Conservation (phyloP, 2,888 invertebrate species). For the Alloscopus bannaensis region DNA sequence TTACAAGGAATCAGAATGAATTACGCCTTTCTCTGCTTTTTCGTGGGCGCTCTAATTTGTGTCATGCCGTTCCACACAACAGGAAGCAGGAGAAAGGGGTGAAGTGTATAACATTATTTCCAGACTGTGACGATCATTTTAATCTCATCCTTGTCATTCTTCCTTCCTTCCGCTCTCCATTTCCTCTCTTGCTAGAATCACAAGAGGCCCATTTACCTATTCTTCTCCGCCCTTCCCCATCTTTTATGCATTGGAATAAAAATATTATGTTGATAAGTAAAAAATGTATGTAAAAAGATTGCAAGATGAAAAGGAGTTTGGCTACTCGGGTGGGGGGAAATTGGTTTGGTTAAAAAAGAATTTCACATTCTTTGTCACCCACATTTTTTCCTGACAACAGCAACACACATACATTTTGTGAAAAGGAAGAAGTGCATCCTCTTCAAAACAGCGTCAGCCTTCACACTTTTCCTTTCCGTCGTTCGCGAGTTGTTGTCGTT, state of each 20-base stretch:
- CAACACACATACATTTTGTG: neutral
- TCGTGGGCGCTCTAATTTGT: too few relatives aligned
- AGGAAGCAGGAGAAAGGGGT: neutral
- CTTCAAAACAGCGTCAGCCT: neutral
- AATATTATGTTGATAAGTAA: too few relatives aligned
- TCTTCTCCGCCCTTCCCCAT: neutral
- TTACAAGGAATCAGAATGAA: too few relatives aligned
- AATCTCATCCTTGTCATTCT: constrained; percentile 42
- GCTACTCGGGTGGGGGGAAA: constrained; percentile 46
- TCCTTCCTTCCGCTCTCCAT: constrained; percentile 49
- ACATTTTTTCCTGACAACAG: neutral
- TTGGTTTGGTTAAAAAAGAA: constrained; percentile 41
- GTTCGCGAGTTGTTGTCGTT: too few relatives aligned
- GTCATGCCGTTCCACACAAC: too few relatives aligned
- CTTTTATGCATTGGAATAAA: neutral
- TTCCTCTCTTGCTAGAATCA: constrained; percentile 25
- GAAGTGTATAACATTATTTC: neutral
- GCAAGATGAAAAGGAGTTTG: neutral
- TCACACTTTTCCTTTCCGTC: constrained; percentile 20
- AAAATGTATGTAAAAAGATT: neutral
- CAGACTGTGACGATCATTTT: constrained; percentile 5
- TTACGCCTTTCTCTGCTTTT: too few relatives aligned
- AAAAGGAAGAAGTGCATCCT: constrained; percentile 26
- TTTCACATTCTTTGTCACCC: constrained; percentile 15
- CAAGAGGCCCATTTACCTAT: neutral